Base-by-base conservation (phyloP, 2,888 invertebrate genomes). In the Electrophaes corylata region DNA sequence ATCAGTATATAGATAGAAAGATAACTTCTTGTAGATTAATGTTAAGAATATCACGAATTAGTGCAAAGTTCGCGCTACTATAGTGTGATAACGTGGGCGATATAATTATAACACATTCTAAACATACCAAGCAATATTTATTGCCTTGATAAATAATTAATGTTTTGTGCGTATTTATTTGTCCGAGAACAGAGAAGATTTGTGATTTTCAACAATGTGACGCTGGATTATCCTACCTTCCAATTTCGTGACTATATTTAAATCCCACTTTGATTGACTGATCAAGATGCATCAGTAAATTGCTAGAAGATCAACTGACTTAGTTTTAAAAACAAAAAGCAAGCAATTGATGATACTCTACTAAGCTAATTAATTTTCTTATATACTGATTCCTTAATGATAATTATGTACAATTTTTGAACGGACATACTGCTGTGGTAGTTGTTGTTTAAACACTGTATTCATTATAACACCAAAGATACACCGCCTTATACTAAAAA, bases 31-130 rank as follows among this genome's bases (percentile, higher is more conserved):
- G 19, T n/a, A n/a, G 19, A 18, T 18, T 19, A 19, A 40, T 41
- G 12, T 12, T n/a, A n/a, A 41, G 41, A 26, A 58, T 67, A 66
- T 61, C 61, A 63, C 37, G 51, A 72, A 68, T 70, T 67, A 69
- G 72, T 66, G 69, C 69, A 73, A 72, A 75, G 72, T 73, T 76
- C 75, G 62, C 62, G 63, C 57, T 66, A 66, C 66, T 69, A 67
- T 60, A 33, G 14, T 51, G 58, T 69, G 68, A 76, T 73, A 72
- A 70, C 57, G 65, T 67, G 43, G 64, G 57, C 62, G 60, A 62
- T 67, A 63, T 35, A 14, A 11, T 8, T 57, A 70, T 69, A 67
- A 66, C 45, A 69, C 64, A 66, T 66, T 65, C 56, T 66, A 65
- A 70, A 67, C 49, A 44, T 57, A 66, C 65, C 67, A 63, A 65